Conservation (phyloP, 2,797 vertebrate species). For the Synanceia verrucosa region DNA sequence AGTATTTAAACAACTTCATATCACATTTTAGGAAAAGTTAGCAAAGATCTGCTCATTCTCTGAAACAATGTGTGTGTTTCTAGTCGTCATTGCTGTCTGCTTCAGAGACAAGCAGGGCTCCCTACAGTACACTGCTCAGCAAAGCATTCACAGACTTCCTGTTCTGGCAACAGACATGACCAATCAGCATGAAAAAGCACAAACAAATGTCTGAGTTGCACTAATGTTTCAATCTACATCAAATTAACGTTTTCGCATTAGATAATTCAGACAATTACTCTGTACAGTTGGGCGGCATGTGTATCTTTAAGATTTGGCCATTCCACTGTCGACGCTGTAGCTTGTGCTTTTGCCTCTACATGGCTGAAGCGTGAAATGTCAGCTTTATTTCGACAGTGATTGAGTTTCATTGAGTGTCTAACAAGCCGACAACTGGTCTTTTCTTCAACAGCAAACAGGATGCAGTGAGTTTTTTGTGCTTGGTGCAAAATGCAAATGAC, state of each 20-base stretch:
- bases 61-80: not conserved
- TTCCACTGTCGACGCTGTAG: not conserved
- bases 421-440: not conserved
- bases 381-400: not conserved
- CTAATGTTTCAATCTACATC: not conserved
- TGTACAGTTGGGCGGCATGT: not conserved
- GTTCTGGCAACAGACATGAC: not conserved
- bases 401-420: not conserved
- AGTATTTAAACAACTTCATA: not conserved
- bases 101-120: not conserved
- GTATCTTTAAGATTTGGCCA: not conserved
- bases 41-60: not conserved
- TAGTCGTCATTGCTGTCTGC: not conserved
- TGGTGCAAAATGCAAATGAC: slow-evolving; percentile 16
- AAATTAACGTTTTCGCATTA: not conserved
- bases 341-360: not conserved
- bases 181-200: not conserved
- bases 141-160: not conserved
- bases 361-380: not conserved
- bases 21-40: not conserved
- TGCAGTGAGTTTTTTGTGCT: not conserved
- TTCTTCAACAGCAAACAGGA: not conserved
- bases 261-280: not conserved
- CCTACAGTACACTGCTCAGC: not conserved
- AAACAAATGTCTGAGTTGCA: not conserved